These are phyloP conservation scores for Aleiodes alternator DNA, from an alignment of 2,888 invertebrate genomes.

Conservation along the genomic window DNA sequence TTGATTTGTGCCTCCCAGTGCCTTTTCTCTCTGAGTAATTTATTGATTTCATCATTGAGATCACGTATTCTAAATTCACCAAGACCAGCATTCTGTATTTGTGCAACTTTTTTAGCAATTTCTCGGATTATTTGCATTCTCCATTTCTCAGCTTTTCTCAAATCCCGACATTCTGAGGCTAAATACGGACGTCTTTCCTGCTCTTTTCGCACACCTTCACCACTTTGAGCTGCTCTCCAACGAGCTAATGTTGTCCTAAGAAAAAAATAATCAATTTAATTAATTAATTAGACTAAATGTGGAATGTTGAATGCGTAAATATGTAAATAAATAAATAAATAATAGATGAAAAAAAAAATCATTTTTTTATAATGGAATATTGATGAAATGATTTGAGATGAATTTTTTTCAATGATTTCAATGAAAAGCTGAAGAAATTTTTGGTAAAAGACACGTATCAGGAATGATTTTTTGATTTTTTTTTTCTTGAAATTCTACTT, in stretches of 20 bases:
- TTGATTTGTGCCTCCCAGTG: slow-evolving; percentile 99
- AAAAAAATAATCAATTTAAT: neutral
- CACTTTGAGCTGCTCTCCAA: slow-evolving; percentile 97
- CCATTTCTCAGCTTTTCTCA: slow-evolving; percentile 97
- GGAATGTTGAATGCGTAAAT: neutral
- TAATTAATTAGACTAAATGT: no score
- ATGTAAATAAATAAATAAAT: neutral
- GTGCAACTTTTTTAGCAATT: slow-evolving; percentile 98
- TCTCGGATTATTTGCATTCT: slow-evolving; percentile 97
- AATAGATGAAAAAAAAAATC: neutral
- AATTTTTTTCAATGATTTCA: no score
- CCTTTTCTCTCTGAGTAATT: slow-evolving; percentile 94
- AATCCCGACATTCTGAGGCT: slow-evolving; percentile 95
- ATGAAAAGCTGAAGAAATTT: no score
- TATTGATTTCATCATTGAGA: slow-evolving; percentile 99
- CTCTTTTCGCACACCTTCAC: slow-evolving; percentile 87
- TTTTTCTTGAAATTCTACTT: no score
- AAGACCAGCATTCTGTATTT: slow-evolving; percentile 99
- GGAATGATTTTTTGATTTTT: no score
- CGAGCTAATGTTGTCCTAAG: slow-evolving; percentile 79
- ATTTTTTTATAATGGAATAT: no score
- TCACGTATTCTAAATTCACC: slow-evolving; percentile 99
- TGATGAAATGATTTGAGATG: no score
- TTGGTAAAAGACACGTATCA: no score
- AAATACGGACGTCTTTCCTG: slow-evolving; percentile 92